Base-by-base conservation (phyloP, 2,113 vertebrate genomes). In the Prolemur simus region DNA sequence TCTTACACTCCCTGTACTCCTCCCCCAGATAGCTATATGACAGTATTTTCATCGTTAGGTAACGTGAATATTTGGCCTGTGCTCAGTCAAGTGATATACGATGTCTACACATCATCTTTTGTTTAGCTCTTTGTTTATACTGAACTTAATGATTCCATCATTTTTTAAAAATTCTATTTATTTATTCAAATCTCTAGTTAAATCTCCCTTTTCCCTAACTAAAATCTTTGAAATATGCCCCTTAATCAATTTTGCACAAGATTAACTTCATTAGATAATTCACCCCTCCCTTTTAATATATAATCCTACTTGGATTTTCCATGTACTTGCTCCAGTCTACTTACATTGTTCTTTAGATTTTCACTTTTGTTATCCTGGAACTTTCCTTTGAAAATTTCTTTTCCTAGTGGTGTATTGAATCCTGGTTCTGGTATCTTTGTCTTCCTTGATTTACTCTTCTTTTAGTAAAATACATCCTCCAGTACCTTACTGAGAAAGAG, bases 381-480 rank as follows among this genome's bases (percentile, higher is more conserved):
- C 23, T 83, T 49, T 3, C 10, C 0, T 69, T 82, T 64, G 37
- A 5, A 82, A 20, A 64, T 91, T 45, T 42, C 39, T 73, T 64
- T 83, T 73, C 34, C 23, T 83, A 89, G 39, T 54, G 12, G 73
- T 87, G 1, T 47, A 13, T 20, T 76, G 20, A 12, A 56, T 73
- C 14, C 42, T 76, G 8, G 8, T 42, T 95, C 54, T 63, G 25
- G 11, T 42, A 47, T 63, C 49, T 69, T 68, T 86, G 29, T 89
- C 66, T 66, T 66, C 68, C 29, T 45, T 39, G 4, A 25, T 68
- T 88, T 81, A 37, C 5, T 56, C 45, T 92, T 82, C 1, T 92
- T 78, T 96, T 81, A 64, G 7, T 85, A 49, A 37, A 47, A 90
- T 91, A 96, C 69, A 84, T 42, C 54, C 13, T 97, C 4, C 5